Evolutionary conservation across 1,140 invertebrate genomes (phyloP).

Genomic region (Drosophila truncata): DNA sequence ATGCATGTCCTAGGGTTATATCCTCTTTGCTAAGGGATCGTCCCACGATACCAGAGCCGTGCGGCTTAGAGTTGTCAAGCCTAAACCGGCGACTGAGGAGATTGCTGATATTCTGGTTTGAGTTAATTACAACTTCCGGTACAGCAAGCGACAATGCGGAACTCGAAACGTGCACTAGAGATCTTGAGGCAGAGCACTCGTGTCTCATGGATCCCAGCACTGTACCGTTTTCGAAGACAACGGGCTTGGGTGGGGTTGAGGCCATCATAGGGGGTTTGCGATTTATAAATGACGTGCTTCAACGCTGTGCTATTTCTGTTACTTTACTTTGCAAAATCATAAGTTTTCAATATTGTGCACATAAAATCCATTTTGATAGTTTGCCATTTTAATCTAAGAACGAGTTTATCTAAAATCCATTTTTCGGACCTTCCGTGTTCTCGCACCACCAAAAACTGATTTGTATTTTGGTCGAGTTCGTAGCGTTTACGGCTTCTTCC

Average conservation of each 20-base stretch:
- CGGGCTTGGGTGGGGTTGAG: conserved; percentile 33
- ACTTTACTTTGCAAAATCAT: not conserved
- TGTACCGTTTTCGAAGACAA: conserved; percentile 78
- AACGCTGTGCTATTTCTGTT: not conserved
- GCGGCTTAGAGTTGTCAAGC: conserved; percentile 34
- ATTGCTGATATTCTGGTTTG: conserved; percentile 58
- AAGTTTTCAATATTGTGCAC: not conserved
- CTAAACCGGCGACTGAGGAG: conserved; percentile 30
- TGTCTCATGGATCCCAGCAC: conserved; percentile 67
- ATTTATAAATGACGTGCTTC: not conserved
- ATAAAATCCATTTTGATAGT: not conserved
- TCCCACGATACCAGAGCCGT: too few relatives aligned
- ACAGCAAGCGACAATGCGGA: conserved; percentile 40
- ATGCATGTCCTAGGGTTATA: conserved; percentile 14
- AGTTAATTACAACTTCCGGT: conserved; percentile 76
- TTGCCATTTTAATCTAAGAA: not conserved
- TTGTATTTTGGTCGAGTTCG: conserved; percentile 66
- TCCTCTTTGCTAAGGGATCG: conserved; percentile 13
- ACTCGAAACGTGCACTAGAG: conserved; percentile 24
- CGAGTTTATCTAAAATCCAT: conserved; percentile 3
- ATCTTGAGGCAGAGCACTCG: conserved; percentile 34
- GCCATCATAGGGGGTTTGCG: conserved; percentile 28
- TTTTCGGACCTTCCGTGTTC: conserved; percentile 51
- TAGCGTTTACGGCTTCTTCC: conserved; percentile 70
- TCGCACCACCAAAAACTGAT: conserved; percentile 81